Percentiles rank a stretch among this genome's conserved stretches.
Evolutionary conservation across 2,113 vertebrate species (phyloP).

Genomic region (Formicarius rufipectus): DNA sequence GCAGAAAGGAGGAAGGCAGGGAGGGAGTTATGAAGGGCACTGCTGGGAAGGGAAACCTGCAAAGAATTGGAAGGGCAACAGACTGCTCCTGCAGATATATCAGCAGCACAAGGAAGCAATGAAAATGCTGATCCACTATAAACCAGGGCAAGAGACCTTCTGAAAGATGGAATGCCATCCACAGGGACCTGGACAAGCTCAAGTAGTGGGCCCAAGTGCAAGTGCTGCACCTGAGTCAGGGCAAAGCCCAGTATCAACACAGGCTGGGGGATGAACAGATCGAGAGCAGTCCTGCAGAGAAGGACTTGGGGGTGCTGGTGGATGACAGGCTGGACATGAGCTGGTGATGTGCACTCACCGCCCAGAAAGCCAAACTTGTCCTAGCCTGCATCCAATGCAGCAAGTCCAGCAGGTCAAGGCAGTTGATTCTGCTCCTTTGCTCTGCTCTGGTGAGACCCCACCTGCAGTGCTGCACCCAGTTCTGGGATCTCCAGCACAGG

Average conservation of each 20-base stretch:
- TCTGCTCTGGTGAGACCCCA: not conserved
- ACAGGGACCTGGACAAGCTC: not conserved
- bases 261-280: not conserved
- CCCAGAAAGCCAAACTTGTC: not conserved
- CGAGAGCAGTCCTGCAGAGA: not conserved
- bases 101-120: not conserved
- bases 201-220: rapidly evolving
- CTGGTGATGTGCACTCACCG: not conserved
- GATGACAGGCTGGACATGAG: not conserved
- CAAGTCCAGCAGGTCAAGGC: not conserved
- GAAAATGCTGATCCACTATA: not conserved
- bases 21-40: not conserved
- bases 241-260: rapidly evolving
- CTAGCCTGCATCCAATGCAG: not conserved
- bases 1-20: not conserved
- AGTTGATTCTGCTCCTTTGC: not conserved
- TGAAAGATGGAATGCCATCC: not conserved
- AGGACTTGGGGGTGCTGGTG: not conserved
- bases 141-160: not conserved
- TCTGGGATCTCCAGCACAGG: not conserved
- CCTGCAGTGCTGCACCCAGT: not conserved
- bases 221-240: rapidly evolving
- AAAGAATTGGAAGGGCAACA: not conserved
- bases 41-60: not conserved
- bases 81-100: not conserved